Evolutionary conservation across 1,140 invertebrate species (phyloP).

Genomic region (Oscheius sp.): DNA sequence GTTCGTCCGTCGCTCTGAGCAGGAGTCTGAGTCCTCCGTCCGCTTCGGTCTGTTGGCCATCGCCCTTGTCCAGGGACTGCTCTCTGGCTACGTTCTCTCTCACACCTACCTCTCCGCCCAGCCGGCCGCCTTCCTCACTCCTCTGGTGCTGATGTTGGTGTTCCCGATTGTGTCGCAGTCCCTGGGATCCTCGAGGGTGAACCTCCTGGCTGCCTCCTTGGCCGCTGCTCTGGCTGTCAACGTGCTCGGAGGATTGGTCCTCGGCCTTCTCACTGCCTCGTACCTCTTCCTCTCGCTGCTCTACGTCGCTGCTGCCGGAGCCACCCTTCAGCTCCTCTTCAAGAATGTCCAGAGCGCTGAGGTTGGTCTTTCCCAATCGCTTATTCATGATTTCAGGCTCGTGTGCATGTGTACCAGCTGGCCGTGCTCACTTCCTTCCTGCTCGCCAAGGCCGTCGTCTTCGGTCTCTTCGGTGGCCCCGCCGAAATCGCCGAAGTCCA

Average conservation of each 20-base stretch:
- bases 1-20: too few species aligned
- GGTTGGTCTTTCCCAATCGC: too few species aligned
- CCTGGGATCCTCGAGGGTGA: not conserved
- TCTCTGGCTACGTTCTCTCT: slow-evolving; percentile 5
- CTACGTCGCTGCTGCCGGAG: slow-evolving; percentile 7
- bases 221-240: not conserved
- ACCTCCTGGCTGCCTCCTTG: not conserved
- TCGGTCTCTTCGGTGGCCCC: too few species aligned
- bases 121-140: slow-evolving; percentile 10
- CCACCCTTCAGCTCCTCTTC: slow-evolving; percentile 5
- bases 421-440: slow-evolving; percentile 18
- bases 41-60: not conserved
- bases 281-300: slow-evolving; percentile 1
- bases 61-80: not conserved
- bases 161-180: slow-evolving; percentile 4
- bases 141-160: slow-evolving; percentile 9
- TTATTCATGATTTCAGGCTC: too few species aligned
- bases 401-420: too few species aligned
- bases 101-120: slow-evolving; percentile 12
- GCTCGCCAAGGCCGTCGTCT: slow-evolving; percentile 20
- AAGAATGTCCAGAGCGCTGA: too few species aligned
- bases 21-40: too few species aligned
- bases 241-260: not conserved
- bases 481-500: too few species aligned
- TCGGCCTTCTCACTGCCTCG: slow-evolving; percentile 1